Evolutionary conservation across 2,888 invertebrate genomes (phyloP).

Genomic region (Rhaphigaster nebulosa): DNA sequence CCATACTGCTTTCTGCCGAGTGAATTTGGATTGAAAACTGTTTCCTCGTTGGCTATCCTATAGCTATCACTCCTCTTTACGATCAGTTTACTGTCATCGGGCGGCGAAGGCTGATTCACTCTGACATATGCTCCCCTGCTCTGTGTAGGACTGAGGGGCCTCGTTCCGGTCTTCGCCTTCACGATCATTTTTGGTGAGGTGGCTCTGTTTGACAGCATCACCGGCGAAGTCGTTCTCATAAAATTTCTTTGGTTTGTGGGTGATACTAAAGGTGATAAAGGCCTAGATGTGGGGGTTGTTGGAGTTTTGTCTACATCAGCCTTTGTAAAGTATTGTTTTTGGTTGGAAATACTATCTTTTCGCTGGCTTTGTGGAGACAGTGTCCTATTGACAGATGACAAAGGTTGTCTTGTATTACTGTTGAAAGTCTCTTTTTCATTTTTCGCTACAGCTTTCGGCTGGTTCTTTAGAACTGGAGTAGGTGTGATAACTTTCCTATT

Average conservation of each 20-base stretch:
- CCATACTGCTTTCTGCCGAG: constrained; percentile 68
- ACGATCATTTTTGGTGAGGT: constrained; percentile 65
- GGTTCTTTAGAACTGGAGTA: constrained; percentile 60
- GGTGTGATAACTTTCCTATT: constrained; percentile 64
- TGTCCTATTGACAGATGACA: constrained; percentile 52
- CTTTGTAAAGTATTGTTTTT: constrained; percentile 65
- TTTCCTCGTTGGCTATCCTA: constrained; percentile 82
- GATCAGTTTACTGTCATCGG: constrained; percentile 69
- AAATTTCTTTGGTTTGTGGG: constrained; percentile 63
- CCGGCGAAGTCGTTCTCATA: constrained; percentile 38
- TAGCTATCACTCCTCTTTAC: constrained; percentile 89
- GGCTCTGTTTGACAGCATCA: constrained; percentile 59
- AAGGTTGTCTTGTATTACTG: constrained; percentile 47
- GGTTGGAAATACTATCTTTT: constrained; percentile 60
- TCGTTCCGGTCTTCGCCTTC: constrained; percentile 61
- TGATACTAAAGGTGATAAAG: constrained; percentile 65
- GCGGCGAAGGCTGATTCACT: constrained; percentile 73
- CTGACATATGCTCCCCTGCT: constrained; percentile 69
- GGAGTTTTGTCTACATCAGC: constrained; percentile 62
- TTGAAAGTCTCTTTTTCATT: constrained; percentile 47
- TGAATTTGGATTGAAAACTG: constrained; percentile 67
- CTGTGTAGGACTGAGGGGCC: constrained; percentile 63
- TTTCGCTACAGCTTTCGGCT: constrained; percentile 7
- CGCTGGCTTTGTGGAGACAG: constrained; percentile 59
- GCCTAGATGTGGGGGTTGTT: constrained; percentile 61